Conservation (phyloP, 2,797 vertebrate genomes). For the Sebastes umbrosus region DNA sequence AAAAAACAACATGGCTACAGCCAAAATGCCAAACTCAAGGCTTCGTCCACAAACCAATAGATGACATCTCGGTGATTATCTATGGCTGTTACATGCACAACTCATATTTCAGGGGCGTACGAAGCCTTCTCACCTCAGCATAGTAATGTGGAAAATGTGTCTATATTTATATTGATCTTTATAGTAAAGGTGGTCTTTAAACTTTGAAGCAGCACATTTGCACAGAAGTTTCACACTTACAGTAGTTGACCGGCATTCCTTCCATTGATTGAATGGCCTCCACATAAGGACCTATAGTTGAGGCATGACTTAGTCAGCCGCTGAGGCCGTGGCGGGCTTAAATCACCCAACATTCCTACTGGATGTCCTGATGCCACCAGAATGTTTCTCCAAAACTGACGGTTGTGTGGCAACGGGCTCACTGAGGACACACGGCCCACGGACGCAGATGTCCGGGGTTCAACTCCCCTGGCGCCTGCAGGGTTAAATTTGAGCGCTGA, state of each 20-base stretch:
- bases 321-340: slow-evolving; percentile 38
- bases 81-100: background rate
- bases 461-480: slow-evolving; percentile 67
- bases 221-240: background rate
- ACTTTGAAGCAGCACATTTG: background rate
- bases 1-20: accelerated
- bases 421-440: slow-evolving; percentile 61
- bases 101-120: background rate
- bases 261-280: slow-evolving; percentile 6
- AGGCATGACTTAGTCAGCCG: slow-evolving; percentile 34
- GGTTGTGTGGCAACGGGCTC: slow-evolving; percentile 77
- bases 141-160: background rate
- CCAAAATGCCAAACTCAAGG: too few relatives aligned
- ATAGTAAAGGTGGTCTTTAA: background rate
- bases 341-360: slow-evolving; percentile 58
- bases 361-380: slow-evolving; percentile 58
- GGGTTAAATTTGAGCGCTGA: slow-evolving; percentile 76
- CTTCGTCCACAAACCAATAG: too few relatives aligned
- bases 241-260: slow-evolving; percentile 2
- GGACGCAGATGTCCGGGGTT: slow-evolving; percentile 67
- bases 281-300: slow-evolving; percentile 25
- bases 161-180: background rate
- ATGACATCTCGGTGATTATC: too few relatives aligned
- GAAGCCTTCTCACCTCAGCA: background rate
- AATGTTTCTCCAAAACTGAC: slow-evolving; percentile 78